Percentiles rank a stretch among this genome's conserved stretches.
phyloP scores from a whole-genome alignment of 2,888 invertebrate species.

The Synergus umbraculus region DNA sequence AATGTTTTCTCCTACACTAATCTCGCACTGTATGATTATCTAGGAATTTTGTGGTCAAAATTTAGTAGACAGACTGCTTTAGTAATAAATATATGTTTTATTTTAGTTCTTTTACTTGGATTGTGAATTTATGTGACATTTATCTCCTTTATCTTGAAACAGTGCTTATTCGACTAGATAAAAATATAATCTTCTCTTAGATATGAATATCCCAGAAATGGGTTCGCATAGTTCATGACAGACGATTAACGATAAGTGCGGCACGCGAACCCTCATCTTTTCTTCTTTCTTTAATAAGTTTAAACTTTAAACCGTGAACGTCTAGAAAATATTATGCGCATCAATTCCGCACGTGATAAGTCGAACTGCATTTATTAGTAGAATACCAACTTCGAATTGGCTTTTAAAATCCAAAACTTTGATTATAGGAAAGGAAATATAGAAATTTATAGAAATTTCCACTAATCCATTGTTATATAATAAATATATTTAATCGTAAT shows the following conservation, averaged over 20 bases:
- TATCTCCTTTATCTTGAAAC: not conserved
- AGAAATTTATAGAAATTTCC: too few species aligned
- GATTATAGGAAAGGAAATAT: too few species aligned
- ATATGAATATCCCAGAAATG: slow-evolving; percentile 16
- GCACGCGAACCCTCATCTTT: not conserved
- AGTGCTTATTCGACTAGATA: not conserved
- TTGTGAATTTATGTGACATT: not conserved
- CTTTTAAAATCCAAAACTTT: too few species aligned
- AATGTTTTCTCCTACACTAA: not conserved
- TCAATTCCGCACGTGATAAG: not conserved
- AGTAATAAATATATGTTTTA: too few species aligned
- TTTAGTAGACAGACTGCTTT: too few species aligned
- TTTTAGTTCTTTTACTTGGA: not conserved
- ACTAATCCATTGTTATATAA: too few species aligned
- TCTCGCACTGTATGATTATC: too few species aligned
- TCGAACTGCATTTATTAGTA: not conserved
- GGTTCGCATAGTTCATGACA: not conserved
- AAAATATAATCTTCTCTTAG: not conserved
- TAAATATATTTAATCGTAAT: not conserved
- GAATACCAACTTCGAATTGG: not conserved
- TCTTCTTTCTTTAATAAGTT: slow-evolving; percentile 5
- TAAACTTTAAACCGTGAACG: slow-evolving; percentile 18
- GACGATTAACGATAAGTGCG: slow-evolving; percentile 5
- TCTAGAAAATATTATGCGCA: not conserved
- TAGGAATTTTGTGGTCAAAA: too few species aligned